Percentiles rank a stretch among this genome's conserved stretches.
Evolutionary conservation across 1,140 invertebrate genomes (phyloP).

Genomic region (Trachymyrmex cornetzi): DNA sequence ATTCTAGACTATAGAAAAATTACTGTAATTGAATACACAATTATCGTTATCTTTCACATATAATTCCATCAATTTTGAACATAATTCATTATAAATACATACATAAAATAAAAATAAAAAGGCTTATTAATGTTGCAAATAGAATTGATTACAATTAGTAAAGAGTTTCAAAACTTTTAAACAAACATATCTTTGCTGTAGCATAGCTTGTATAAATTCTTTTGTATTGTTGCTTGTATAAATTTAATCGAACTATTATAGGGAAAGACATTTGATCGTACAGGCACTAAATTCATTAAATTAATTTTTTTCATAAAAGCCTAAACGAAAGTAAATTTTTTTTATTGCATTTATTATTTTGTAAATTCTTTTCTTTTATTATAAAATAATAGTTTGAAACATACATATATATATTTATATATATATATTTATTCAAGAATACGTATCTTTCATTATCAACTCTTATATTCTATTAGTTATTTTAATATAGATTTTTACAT

Average conservation of each 20-base stretch:
- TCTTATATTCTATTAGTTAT: not conserved
- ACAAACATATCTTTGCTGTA: not conserved
- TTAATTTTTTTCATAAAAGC: not conserved
- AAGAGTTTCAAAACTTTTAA: conserved; percentile 2
- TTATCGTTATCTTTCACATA: conserved; percentile 39
- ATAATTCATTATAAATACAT: conserved; percentile 32
- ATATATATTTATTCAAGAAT: conserved; percentile 18
- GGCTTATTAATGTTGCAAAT: conserved; percentile 17
- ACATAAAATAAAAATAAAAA: conserved; percentile 44
- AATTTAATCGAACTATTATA: not conserved
- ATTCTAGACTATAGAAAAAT: not conserved
- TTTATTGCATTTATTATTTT: conserved; percentile 61
- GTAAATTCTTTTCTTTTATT: conserved; percentile 1
- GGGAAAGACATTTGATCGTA: not conserved
- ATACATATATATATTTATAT: conserved; percentile 2
- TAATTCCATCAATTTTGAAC: conserved; percentile 64
- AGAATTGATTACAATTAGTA: conserved; percentile 21
- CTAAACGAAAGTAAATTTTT: conserved; percentile 14
- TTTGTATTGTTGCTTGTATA: no score
- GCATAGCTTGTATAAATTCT: not conserved
- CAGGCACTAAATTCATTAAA: not conserved
- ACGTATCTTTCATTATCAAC: conserved; percentile 25
- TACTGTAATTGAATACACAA: conserved; percentile 48
- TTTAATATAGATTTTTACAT: conserved; percentile 23
- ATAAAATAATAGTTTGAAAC: conserved; percentile 32